Conservation (phyloP, 2,113 vertebrate genomes). For the Pogonocichla stellata region DNA sequence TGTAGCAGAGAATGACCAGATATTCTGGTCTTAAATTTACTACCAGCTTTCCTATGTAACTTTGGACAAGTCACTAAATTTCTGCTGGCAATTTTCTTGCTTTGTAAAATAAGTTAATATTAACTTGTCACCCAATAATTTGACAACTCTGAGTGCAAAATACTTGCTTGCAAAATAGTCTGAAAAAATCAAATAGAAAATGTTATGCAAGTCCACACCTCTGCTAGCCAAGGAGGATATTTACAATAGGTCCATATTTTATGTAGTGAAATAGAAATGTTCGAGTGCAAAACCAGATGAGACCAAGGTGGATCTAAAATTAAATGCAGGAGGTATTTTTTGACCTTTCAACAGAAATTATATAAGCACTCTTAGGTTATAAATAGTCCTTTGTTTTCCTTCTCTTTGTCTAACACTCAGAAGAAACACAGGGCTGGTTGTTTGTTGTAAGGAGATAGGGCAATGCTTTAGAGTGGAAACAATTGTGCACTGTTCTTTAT, state of each 20-base stretch:
- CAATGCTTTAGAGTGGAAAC: conserved; percentile 45
- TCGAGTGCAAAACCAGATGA: not conserved
- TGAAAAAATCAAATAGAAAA: not conserved
- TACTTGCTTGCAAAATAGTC: not conserved
- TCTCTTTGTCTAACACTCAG: conserved; percentile 29
- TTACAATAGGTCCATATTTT: not conserved
- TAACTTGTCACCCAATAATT: not conserved
- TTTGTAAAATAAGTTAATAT: not conserved
- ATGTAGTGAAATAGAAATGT: not conserved
- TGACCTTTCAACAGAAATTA: conserved; percentile 51
- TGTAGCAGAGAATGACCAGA: not conserved
- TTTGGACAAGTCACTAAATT: not conserved
- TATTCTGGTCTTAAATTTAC: not conserved
- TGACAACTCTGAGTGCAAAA: not conserved
- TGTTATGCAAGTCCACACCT: not conserved
- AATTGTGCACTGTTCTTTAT: conserved; percentile 52
- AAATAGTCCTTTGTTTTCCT: conserved; percentile 54
- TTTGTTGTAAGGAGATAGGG: conserved; percentile 31
- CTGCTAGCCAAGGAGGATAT: not conserved
- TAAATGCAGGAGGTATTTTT: conserved; percentile 20
- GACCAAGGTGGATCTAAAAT: not conserved
- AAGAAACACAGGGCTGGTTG: conserved; percentile 50
- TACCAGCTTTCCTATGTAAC: not conserved
- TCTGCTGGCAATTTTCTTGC: not conserved
- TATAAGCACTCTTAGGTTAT: conserved; percentile 31